phyloP scores from a whole-genome alignment of 2,797 vertebrate genomes.

The Emys orbicularis region DNA sequence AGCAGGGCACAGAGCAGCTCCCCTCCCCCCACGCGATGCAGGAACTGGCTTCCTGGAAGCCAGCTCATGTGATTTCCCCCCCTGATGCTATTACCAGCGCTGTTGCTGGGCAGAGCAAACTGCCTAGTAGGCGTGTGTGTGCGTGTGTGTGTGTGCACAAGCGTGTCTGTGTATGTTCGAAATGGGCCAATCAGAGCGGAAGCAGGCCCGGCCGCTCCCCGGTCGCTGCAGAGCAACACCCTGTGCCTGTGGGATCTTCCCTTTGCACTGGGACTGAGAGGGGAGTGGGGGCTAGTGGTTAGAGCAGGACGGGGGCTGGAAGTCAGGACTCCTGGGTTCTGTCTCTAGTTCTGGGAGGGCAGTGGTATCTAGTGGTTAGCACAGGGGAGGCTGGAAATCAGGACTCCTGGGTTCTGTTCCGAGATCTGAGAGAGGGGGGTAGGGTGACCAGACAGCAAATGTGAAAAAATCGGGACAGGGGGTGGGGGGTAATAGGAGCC shows the following conservation, averaged over 20 bases:
- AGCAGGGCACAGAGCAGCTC: neutral
- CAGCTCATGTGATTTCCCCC: neutral
- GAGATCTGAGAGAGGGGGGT: too few species aligned
- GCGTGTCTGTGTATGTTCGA: neutral
- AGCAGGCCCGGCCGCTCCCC: neutral
- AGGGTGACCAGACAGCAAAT: too few species aligned
- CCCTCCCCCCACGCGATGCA: neutral
- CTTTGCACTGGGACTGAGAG: neutral
- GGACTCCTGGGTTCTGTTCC: too few species aligned
- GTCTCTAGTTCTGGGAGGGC: neutral
- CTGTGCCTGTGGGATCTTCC: neutral
- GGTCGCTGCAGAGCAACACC: neutral
- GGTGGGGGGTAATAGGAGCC: too few species aligned
- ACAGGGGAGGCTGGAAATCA: too few species aligned
- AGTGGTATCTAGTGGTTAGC: neutral
- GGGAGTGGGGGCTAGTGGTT: neutral
- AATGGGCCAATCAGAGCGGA: neutral
- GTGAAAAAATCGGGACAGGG: too few species aligned
- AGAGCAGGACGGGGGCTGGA: too few species aligned
- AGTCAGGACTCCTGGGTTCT: too few species aligned
- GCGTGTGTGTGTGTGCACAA: neutral
- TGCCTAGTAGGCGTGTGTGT: neutral
- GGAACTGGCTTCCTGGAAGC: neutral
- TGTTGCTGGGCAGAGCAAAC: neutral
- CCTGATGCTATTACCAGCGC: neutral